Evolutionary conservation across 2,113 vertebrate species (phyloP).

Genomic region (Pantherophis guttatus): DNA sequence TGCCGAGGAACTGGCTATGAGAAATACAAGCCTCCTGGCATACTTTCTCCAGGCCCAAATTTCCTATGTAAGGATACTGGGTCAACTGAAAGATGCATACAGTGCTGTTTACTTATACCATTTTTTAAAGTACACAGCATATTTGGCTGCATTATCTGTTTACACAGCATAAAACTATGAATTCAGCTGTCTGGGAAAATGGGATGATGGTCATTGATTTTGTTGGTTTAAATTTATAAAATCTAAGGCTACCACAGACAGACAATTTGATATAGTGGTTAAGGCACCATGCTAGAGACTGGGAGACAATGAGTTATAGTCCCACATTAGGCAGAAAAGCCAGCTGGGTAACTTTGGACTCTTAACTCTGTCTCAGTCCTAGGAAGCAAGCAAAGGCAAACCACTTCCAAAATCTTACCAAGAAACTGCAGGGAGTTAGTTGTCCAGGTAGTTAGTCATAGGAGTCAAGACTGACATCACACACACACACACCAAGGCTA

Average conservation of each 20-base stretch:
- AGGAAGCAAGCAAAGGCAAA: neutral
- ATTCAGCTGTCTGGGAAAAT: neutral
- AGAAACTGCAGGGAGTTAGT: neutral
- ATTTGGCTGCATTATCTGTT: neutral
- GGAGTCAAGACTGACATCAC: neutral
- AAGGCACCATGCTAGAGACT: neutral
- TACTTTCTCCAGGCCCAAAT: neutral
- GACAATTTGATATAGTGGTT: neutral
- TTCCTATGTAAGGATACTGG: neutral
- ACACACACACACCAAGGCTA: neutral
- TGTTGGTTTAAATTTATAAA: neutral
- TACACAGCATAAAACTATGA: neutral
- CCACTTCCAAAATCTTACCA: neutral
- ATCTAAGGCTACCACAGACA: neutral
- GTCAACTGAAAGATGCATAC: neutral
- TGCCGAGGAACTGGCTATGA: neutral
- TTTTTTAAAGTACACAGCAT: neutral
- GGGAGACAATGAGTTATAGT: neutral
- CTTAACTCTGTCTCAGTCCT: neutral
- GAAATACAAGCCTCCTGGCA: neutral
- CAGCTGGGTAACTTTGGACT: neutral
- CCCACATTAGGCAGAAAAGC: neutral
- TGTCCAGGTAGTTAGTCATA: neutral
- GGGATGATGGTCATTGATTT: neutral
- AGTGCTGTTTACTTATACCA: neutral